Evolutionary conservation across 1,140 invertebrate genomes (phyloP).

Genomic region (Cydia amplana): DNA sequence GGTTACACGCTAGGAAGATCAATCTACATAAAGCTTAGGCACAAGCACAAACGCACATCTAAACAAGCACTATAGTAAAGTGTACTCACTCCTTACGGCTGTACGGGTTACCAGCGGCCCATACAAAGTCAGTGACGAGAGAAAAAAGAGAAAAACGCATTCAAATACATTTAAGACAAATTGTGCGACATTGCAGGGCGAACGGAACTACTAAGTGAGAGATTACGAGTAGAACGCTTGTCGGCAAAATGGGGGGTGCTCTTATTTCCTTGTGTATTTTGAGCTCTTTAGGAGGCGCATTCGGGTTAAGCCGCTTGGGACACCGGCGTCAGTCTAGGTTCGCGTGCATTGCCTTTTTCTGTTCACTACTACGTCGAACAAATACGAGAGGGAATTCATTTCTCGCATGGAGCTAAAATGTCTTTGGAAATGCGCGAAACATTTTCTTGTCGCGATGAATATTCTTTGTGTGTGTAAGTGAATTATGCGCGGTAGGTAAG

Average conservation of each 20-base stretch:
- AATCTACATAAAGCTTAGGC: conserved; percentile 72
- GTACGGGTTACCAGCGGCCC: conserved; percentile 80
- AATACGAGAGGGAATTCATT: conserved; percentile 51
- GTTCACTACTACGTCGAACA: conserved; percentile 47
- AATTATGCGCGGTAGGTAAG: background rate
- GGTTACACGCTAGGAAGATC: conserved; percentile 67
- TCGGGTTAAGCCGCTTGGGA: conserved; percentile 70
- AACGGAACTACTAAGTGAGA: conserved; percentile 79
- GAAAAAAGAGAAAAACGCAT: conserved; percentile 81
- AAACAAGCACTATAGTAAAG: conserved; percentile 78
- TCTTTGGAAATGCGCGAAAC: conserved; percentile 40
- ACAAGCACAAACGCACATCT: conserved; percentile 77
- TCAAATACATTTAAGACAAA: conserved; percentile 80
- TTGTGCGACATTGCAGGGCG: conserved; percentile 79
- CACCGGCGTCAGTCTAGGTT: conserved; percentile 58
- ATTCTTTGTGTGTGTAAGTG: conserved; percentile 31
- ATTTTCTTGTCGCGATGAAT: conserved; percentile 34
- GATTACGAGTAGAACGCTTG: conserved; percentile 78
- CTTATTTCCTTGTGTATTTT: conserved; percentile 73
- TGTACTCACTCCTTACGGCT: conserved; percentile 80
- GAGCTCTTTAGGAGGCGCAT: conserved; percentile 72
- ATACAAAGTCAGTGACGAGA: conserved; percentile 80
- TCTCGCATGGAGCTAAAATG: conserved; percentile 43
- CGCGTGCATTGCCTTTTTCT: conserved; percentile 71
- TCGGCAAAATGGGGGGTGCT: conserved; percentile 67